Base-by-base conservation (phyloP, 1,140 invertebrate species). In the Platorchestia sp. region DNA sequence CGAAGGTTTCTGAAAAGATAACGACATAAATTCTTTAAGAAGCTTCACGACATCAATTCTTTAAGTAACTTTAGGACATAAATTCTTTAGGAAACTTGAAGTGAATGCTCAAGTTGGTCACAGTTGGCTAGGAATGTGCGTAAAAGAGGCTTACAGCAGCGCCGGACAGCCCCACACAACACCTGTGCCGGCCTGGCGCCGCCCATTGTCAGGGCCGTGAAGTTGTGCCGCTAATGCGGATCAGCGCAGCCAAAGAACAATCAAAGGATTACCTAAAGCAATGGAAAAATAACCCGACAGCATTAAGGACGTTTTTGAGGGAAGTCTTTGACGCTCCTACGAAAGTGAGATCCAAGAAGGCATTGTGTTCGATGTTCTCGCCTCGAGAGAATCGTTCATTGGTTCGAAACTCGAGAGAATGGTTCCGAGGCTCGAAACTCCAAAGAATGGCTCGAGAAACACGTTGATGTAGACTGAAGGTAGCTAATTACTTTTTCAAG, bases 241-340 rank as follows among this genome's bases (percentile, higher is more conserved):
- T 75, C 59, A 75, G 59, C 59, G 59, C 59, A 10, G 36, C 59
- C 59, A 75, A 75, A 75, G 59, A 75, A 75, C 59, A 75, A 75
- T 75, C 59, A 75, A 75, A 75, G 59, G 59, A 75, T 75, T 75
- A 75, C 59, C 59, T 14, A 75, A 75, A 75, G 59, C 59, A 75
- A 75, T 75, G 59, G 59, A 75, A 75, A 75, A 75, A 75, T 75
- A 75, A 75, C 59, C 59, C 59, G 59, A 75, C 14, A 75, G 59
- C 59, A 22, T 75, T 75, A 75, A 75, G 36, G 59, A 75, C 59
- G 59, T 75, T 75, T 75, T 75, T 36, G 59, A 75, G 59, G 59
- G 59, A 75, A 75, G 59, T 75, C 59, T 75, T 75, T 75, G 59
- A 75, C 59, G 59, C 59, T 75, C 59, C 59, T 75, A 75, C 59